Evolutionary conservation across 2,113 vertebrate genomes (phyloP).

Genomic region (Morone saxatilis): DNA sequence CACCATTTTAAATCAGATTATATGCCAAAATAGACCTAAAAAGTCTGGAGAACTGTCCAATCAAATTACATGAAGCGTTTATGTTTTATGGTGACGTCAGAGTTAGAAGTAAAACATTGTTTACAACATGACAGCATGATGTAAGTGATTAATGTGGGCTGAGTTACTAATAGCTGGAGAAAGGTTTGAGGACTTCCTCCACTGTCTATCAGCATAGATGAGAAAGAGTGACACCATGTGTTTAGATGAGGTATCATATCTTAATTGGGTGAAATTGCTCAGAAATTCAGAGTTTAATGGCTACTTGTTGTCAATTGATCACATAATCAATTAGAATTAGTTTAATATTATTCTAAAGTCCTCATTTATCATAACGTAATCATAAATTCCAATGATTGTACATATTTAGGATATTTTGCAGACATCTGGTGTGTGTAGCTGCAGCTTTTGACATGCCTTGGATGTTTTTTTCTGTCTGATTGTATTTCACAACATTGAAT

Average conservation of each 20-base stretch:
- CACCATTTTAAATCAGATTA: background rate
- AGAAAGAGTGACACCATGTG: constrained; percentile 79
- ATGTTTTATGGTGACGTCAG: background rate
- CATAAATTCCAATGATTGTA: background rate
- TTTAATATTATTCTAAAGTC: background rate
- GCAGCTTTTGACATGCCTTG: background rate
- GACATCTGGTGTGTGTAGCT: background rate
- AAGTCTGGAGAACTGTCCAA: background rate
- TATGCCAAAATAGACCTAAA: background rate
- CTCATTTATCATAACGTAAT: background rate
- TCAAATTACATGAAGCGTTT: background rate
- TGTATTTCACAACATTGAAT: constrained; percentile 14
- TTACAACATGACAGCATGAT: constrained; percentile 32
- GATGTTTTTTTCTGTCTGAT: background rate
- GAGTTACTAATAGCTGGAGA: background rate
- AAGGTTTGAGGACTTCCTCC: background rate
- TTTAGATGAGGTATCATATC: constrained; percentile 40
- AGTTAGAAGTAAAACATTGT: background rate
- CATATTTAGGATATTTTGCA: constrained; percentile 10
- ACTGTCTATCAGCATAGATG: constrained; percentile 19
- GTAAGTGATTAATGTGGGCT: constrained; percentile 17
- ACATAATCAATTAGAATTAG: background rate
- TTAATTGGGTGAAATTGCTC: background rate
- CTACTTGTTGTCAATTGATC: background rate
- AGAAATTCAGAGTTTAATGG: background rate